Evolutionary conservation across 2,888 invertebrate species (phyloP).

Genomic region (Argyra leucocephala): DNA sequence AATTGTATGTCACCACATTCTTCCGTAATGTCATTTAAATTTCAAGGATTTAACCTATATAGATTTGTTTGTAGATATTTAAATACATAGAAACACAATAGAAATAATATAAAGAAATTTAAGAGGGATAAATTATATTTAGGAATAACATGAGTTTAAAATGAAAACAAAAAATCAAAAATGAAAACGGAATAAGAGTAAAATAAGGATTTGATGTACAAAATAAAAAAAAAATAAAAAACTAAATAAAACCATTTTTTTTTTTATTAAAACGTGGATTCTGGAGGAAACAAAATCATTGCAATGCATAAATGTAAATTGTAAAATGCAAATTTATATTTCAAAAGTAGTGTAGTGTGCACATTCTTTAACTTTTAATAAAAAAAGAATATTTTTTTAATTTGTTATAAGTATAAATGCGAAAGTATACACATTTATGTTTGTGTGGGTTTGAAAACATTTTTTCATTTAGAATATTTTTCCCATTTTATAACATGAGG

Average conservation of each 20-base stretch:
- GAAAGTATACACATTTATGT: too few species aligned
- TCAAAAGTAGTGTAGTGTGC: too few species aligned
- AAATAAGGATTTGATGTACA: background rate
- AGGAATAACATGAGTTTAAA: background rate
- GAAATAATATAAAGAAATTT: background rate
- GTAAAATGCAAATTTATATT: background rate
- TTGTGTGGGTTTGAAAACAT: too few species aligned
- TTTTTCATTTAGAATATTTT: too few species aligned
- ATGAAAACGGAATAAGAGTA: background rate
- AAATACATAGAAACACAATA: background rate
- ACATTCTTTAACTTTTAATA: too few species aligned
- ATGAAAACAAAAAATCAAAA: background rate
- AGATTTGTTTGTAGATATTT: background rate
- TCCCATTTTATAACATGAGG: too few species aligned
- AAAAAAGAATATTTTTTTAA: too few species aligned
- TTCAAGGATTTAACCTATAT: slow-evolving; percentile 6
- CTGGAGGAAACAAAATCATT: background rate
- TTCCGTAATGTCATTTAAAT: slow-evolving; percentile 6
- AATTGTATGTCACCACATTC: slow-evolving; percentile 4
- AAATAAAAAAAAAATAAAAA: background rate
- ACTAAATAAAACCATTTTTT: too few species aligned
- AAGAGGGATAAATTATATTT: background rate
- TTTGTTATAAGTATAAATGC: too few species aligned
- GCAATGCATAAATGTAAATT: background rate
- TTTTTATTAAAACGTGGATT: slow-evolving; percentile 1